A percentile compares a stretch with the other conserved stretches of the same genome.
Conservation (phyloP, 2,888 invertebrate species). For the Hartigia nigra region DNA sequence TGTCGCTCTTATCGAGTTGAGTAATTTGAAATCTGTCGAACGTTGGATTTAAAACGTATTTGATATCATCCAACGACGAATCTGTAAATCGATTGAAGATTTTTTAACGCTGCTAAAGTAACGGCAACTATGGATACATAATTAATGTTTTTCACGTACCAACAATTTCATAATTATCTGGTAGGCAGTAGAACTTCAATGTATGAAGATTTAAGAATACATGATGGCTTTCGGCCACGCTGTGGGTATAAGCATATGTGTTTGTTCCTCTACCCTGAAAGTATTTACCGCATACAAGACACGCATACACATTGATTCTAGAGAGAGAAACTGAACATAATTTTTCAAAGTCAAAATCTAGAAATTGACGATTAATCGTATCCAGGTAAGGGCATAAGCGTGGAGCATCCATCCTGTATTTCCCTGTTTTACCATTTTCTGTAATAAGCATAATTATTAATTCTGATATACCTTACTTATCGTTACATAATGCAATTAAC, state of each 20-base stretch:
- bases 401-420: constrained; percentile 39
- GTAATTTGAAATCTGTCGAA: constrained; percentile 86
- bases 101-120: not conserved
- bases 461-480: not conserved
- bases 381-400: constrained; percentile 96
- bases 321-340: constrained; percentile 97
- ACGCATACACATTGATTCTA: constrained; percentile 99
- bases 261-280: constrained; percentile 97
- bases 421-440: constrained; percentile 24
- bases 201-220: constrained; percentile 97
- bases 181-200: constrained; percentile 97
- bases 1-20: constrained; percentile 83
- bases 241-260: constrained; percentile 99
- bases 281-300: constrained; percentile 98
- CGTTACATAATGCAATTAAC: not conserved
- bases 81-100: constrained; percentile 68
- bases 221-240: constrained; percentile 97
- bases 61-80: constrained; percentile 97
- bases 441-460: constrained; percentile 7
- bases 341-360: constrained; percentile 99
- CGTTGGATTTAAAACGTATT: constrained; percentile 97
- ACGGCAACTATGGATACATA: not conserved
- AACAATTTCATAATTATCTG: constrained; percentile 99
- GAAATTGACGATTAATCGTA: constrained; percentile 94
- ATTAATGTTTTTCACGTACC: constrained; percentile 70